Percentiles rank a stretch among this genome's conserved stretches.
These are phyloP conservation scores for Drosophila planitibia DNA, from an alignment of 2,888 invertebrate genomes.

Conservation along the genomic window DNA sequence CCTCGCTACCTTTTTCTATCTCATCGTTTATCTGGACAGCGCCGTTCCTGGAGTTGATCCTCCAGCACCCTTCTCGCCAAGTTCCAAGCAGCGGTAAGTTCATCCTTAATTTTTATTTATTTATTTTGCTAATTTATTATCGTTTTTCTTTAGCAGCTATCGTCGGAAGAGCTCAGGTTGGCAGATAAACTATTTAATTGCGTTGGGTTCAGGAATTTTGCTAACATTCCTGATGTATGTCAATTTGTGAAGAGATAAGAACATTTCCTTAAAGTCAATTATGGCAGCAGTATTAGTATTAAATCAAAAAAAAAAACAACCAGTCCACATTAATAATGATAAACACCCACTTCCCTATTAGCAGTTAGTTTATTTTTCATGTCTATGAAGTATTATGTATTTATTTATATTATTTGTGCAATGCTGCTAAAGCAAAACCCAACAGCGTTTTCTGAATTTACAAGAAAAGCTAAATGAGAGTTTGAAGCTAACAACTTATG, in stretches of 20 bases:
- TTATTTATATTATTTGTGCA: slow-evolving; percentile 52
- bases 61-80: slow-evolving; percentile 87
- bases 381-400: slow-evolving; percentile 15
- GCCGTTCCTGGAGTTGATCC: slow-evolving; percentile 87
- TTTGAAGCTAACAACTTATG: slow-evolving; percentile 38
- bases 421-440: slow-evolving; percentile 46
- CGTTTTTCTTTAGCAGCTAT: slow-evolving; percentile 57
- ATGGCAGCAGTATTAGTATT: slow-evolving; percentile 54
- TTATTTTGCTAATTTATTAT: slow-evolving; percentile 2
- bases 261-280: slow-evolving; percentile 39
- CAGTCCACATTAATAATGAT: slow-evolving; percentile 15
- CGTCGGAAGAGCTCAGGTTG: slow-evolving; percentile 81
- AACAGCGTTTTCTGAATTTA: slow-evolving; percentile 11
- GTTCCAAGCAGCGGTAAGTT: slow-evolving; percentile 85
- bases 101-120: neutral
- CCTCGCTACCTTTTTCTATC: slow-evolving; percentile 87
- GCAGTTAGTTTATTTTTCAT: slow-evolving; percentile 21
- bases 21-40: slow-evolving; percentile 88
- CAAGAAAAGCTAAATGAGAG: slow-evolving; percentile 24
- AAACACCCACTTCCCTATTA: neutral
- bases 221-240: slow-evolving; percentile 85
- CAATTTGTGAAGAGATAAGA: slow-evolving; percentile 43
- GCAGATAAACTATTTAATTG: slow-evolving; percentile 86
- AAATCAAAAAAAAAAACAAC: neutral
- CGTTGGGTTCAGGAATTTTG: slow-evolving; percentile 86